Percentiles rank a stretch among this genome's conserved stretches.
These are phyloP conservation scores for Leptestheria dahalacensis DNA, from an alignment of 1,140 invertebrate species.

Conservation along the genomic window DNA sequence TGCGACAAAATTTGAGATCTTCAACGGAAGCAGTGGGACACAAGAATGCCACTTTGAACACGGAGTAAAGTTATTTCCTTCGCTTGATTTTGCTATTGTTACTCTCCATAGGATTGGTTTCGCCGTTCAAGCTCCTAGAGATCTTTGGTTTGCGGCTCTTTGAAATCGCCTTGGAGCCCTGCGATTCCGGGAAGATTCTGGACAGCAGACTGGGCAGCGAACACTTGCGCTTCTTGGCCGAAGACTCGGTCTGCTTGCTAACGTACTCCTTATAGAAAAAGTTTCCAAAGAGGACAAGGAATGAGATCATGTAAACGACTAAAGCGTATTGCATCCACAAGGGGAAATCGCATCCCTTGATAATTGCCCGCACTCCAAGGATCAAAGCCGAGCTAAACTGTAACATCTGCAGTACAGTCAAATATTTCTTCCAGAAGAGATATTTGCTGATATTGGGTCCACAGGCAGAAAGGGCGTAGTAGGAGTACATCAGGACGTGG, in stretches of 20 bases:
- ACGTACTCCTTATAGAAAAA: slow-evolving; percentile 69
- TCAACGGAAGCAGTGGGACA: no score
- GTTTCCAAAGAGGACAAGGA: slow-evolving; percentile 78
- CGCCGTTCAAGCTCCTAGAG: no score
- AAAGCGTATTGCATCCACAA: slow-evolving; percentile 88
- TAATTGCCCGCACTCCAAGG: slow-evolving; percentile 65
- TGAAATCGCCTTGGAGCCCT: no score
- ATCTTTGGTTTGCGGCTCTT: no score
- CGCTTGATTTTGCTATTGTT: no score
- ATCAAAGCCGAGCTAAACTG: slow-evolving; percentile 74
- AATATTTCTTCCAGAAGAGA: slow-evolving; percentile 88
- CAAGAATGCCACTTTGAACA: no score
- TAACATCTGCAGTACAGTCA: slow-evolving; percentile 63
- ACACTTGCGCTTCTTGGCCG: not conserved
- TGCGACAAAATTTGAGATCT: no score
- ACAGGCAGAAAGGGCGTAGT: slow-evolving; percentile 71
- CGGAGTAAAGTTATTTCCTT: no score
- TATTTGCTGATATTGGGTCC: slow-evolving; percentile 61
- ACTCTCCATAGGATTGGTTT: no score
- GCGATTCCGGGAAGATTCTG: no score
- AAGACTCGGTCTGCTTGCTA: not conserved
- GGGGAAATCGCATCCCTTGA: slow-evolving; percentile 71
- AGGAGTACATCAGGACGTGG: slow-evolving; percentile 85
- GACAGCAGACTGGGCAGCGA: not conserved
- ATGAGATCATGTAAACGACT: slow-evolving; percentile 77